Percentiles rank a stretch among this genome's conserved stretches.
Conservation (phyloP, 2,888 invertebrate genomes). For the Chrysopilus asiliformis region DNA sequence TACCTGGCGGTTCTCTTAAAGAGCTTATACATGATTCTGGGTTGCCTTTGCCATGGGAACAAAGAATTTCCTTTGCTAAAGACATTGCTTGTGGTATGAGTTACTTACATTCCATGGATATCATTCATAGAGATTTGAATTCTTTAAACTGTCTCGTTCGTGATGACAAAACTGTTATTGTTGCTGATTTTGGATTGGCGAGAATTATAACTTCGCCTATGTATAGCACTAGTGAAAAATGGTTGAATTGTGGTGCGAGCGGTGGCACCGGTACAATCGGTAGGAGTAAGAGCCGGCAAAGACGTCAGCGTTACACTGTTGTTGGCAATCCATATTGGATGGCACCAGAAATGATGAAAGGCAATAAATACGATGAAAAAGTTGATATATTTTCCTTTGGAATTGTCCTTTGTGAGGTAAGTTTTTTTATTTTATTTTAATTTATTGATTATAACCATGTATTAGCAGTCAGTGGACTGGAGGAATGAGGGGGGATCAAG, state of each 20-base stretch:
- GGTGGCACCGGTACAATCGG: constrained; percentile 36
- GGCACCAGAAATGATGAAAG: constrained; percentile 98
- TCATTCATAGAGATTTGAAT: constrained; percentile 90
- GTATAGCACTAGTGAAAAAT: constrained; percentile 31
- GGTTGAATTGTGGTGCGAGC: constrained; percentile 31
- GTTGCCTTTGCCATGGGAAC: constrained; percentile 62
- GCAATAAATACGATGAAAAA: constrained; percentile 89
- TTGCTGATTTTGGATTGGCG: constrained; percentile 91
- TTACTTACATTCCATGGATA: constrained; percentile 86
- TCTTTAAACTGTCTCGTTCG: constrained; percentile 89
- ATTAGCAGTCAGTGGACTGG: too few relatives aligned
- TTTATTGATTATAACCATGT: too few relatives aligned
- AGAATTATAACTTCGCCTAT: constrained; percentile 49
- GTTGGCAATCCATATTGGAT: constrained; percentile 98
- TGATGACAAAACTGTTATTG: constrained; percentile 82
- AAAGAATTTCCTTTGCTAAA: constrained; percentile 70
- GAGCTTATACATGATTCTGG: constrained; percentile 64
- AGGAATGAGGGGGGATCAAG: too few relatives aligned
- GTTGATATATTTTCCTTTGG: constrained; percentile 95
- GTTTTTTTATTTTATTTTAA: constrained; percentile 15
- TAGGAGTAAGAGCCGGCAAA: constrained; percentile 46
- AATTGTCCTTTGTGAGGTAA: constrained; percentile 84
- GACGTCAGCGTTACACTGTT: constrained; percentile 84
- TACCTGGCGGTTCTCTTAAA: constrained; percentile 81
- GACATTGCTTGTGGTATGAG: constrained; percentile 91